Evolutionary conservation across 2,888 invertebrate genomes (phyloP), one percentile per base, ranked within the genome.

Genomic region (Gari tellinella): DNA sequence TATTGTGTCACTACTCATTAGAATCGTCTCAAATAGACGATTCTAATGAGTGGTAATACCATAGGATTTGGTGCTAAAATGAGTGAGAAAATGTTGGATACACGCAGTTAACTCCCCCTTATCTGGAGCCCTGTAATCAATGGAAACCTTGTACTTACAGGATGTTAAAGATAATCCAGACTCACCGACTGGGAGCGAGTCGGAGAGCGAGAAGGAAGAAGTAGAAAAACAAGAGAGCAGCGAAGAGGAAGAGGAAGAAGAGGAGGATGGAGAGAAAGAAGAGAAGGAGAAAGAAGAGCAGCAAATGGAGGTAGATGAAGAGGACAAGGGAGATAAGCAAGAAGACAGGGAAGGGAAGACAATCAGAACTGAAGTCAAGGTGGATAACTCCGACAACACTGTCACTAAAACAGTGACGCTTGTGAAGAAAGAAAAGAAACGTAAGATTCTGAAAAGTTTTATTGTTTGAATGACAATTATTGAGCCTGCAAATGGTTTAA

Each of bases 161-260:
- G 83, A 82, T 64, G 77, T 86, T 21, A 63, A 64, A 31, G 73
- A 73, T n/a, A 64, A 70, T 31, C 66, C 60, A 19, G 73, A 78
- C 8, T 60, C 56, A 5, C 70, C 67, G 26, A 64, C 70, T 2
- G 70, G 63, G 2, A 66, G 63, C 58, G 82, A 81, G 19, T 85
- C 82, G 21, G 78, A 73, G 3, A 68, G 72, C 14, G 81, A 81
- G 10, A 67, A 66, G 57, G 75, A 61, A 53, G 57, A 62, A 23
- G 62, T 15, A 23, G 62, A 52, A 15, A 52, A 52, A 23, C 21
- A 23, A 56, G 52, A 31, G 31, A 31, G 31, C 31, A 31, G 31
- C 10, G 31, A 31, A 10, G 31, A 51, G 45, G 48, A 31, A 43
- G 52, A 68, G 7, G 43, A 68, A 31, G 45, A 26, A 38, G 80